Base-by-base conservation (phyloP, 2,113 vertebrate genomes). In the Rostratula benghalensis region DNA sequence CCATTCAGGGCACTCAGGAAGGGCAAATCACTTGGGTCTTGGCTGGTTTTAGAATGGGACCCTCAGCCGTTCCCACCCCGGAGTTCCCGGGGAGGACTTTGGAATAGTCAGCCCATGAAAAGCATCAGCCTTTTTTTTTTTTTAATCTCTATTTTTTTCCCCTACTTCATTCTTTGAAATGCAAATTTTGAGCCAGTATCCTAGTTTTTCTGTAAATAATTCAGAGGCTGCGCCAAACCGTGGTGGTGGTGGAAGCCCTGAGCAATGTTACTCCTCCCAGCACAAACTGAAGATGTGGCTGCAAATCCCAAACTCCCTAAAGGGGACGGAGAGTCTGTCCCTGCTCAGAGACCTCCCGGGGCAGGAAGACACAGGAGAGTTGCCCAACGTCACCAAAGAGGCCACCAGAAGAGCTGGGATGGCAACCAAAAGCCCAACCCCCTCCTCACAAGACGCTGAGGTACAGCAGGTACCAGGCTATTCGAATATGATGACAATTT, bases 191-290 rank as follows among this genome's bases (percentile, higher is more conserved):
- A 94, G 71, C 95, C 28, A 82, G 77, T 78, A 97, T 77, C 97
- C 94, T 65, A 48, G 79, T 85, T 97, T 91, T 97, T 83, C 97
- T 43, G 96, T 97, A 97, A 98, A 97, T 97, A 97, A 97, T 97
- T 97, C 95, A 98, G 84, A 73, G 96, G 43, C 77, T 39, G 71
- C 83, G 9, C 94, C 67, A 81, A 76, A 68, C 30, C 4, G 3
- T 35, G 59, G 88, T 85, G 60, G 80, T 4, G 37, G 67, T 50
- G 86, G 92, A 93, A 89, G 93, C 77, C 90, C 65, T 80, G 27
- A 60, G 86, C 93, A 68, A 75, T 18, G 48, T 91, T 83, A 74
- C 96, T 43, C 70, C 10, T 89, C 87, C 57, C 91, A 75, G 87
- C 70, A 87, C 92, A 68, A 86, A 89, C 74, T 69, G 68, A 59